Conservation (phyloP, 2,113 vertebrate species). For the Cathartes aura region DNA sequence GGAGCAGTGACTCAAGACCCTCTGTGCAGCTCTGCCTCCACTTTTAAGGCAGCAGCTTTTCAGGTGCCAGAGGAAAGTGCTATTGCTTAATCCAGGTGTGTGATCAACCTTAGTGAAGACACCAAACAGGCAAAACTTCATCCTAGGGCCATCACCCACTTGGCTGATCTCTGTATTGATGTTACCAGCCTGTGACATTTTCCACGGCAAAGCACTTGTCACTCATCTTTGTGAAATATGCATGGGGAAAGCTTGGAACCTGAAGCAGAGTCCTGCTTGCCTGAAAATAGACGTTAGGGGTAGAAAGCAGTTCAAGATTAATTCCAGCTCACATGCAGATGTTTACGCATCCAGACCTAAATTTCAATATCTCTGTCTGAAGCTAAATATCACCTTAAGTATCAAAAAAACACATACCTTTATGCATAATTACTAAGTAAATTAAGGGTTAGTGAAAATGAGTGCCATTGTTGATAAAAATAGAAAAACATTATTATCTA, state of each 20-base stretch:
- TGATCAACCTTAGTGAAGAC: background rate
- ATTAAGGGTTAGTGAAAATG: background rate
- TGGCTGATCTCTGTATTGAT: background rate
- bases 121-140: background rate
- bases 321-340: background rate
- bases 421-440: background rate
- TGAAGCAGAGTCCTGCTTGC: background rate
- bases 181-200: background rate
- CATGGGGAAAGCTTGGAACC: background rate
- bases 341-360: background rate
- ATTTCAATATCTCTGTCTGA: background rate
- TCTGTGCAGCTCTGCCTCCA: background rate
- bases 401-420: background rate
- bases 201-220: background rate
- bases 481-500: background rate
- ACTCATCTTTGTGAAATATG: background rate
- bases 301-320: background rate
- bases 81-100: background rate
- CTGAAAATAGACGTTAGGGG: background rate
- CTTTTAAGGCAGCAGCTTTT: background rate
- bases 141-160: background rate
- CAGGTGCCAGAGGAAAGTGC: background rate
- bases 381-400: background rate
- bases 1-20: background rate
- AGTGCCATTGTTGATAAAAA: background rate